Conservation (phyloP, 1,140 invertebrate species). For the Tribolium castaneum region DNA sequence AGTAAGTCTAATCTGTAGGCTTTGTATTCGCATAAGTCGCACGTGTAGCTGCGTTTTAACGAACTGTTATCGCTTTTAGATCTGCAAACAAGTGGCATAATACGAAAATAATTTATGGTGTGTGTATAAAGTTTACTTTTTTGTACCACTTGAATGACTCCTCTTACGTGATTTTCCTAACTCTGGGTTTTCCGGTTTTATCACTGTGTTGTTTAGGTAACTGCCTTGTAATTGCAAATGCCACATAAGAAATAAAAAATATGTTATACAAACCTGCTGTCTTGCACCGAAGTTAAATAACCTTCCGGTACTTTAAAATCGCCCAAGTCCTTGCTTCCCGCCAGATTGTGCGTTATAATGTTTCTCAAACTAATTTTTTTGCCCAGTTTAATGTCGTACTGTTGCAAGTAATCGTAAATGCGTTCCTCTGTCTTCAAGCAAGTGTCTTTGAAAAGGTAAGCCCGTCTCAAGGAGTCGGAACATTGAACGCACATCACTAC, state of each 20-base stretch:
- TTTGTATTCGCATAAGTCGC: slow-evolving; percentile 2
- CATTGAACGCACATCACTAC: not conserved
- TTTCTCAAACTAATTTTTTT: not conserved
- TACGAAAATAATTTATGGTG: not conserved
- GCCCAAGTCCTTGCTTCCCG: not conserved
- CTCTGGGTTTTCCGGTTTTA: not conserved
- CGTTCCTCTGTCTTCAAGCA: not conserved
- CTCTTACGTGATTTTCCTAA: not conserved
- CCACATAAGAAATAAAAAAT: not conserved
- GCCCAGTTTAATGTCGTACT: not conserved
- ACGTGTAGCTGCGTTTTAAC: slow-evolving; percentile 2
- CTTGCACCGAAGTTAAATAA: not conserved
- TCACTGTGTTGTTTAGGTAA: not conserved
- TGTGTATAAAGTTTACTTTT: not conserved
- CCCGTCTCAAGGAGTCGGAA: not conserved
- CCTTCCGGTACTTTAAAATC: not conserved
- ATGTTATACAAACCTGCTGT: not conserved
- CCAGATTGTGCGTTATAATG: not conserved
- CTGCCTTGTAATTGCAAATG: slow-evolving; percentile 2
- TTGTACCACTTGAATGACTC: not conserved
- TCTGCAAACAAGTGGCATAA: not conserved
- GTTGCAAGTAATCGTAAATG: not conserved
- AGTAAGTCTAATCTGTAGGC: slow-evolving; percentile 1
- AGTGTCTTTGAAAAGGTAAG: not conserved
- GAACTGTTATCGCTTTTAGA: not conserved